Percentiles rank a stretch among this genome's conserved stretches.
phyloP scores from a whole-genome alignment of 2,797 vertebrate species.

The Octomys mimax region DNA sequence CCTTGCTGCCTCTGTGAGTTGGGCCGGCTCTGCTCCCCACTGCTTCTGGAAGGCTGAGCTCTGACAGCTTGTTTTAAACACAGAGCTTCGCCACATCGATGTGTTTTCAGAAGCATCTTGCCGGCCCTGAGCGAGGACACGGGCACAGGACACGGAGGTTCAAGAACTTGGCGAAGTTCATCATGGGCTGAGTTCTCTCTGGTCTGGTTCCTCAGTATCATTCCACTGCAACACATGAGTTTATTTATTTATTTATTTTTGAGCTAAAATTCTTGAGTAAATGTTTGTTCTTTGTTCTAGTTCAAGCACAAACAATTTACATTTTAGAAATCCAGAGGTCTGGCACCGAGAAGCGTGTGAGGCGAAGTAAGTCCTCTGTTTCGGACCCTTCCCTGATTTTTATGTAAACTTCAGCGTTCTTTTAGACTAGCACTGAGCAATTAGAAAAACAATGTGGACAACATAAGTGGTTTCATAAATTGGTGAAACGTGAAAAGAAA shows the following conservation, averaged over 20 bases:
- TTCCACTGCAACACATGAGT: background rate
- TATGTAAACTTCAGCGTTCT: background rate
- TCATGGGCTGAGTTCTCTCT: background rate
- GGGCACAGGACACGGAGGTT: background rate
- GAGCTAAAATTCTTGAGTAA: conserved; percentile 4
- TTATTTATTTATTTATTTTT: background rate
- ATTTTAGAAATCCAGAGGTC: background rate
- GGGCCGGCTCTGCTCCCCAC: background rate
- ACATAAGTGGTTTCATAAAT: background rate
- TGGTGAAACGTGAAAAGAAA: background rate
- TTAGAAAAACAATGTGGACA: background rate
- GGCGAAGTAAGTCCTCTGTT: background rate
- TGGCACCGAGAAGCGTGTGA: background rate
- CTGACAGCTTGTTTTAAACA: background rate
- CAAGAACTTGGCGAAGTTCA: background rate
- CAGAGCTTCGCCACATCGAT: background rate
- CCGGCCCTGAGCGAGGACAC: background rate
- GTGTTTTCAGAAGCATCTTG: background rate
- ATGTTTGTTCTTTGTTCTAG: background rate
- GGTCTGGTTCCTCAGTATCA: background rate
- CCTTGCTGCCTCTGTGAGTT: background rate
- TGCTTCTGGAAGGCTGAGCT: background rate
- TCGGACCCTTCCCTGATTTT: background rate
- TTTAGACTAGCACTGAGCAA: background rate
- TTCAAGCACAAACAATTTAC: background rate